A percentile compares a stretch with the other conserved stretches of the same genome.
Evolutionary conservation across 2,113 vertebrate species (phyloP).

Genomic region (Neolamprologus caudopunctatus): DNA sequence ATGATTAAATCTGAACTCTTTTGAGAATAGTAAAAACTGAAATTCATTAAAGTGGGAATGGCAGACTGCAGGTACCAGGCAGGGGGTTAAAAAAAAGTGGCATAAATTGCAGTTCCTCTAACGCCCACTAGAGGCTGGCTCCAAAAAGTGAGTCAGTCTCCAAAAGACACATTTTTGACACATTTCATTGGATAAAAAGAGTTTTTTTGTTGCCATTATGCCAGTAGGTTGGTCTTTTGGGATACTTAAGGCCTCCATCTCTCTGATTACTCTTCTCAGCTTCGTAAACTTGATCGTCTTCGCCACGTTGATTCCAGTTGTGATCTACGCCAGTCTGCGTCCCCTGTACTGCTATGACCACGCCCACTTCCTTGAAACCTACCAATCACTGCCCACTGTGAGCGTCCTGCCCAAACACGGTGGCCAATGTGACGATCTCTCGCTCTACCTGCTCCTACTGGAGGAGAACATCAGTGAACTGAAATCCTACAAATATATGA

Average conservation of each 20-base stretch:
- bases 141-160: neutral
- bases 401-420: constrained; percentile 68
- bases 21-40: neutral
- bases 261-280: constrained; percentile 9
- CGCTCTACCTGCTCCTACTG: constrained; percentile 87
- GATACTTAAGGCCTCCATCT: neutral
- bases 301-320: constrained; percentile 72
- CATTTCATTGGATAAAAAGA: neutral
- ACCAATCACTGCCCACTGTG: constrained; percentile 83
- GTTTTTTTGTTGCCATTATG: neutral
- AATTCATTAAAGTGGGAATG: neutral
- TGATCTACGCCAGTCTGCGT: constrained; percentile 77
- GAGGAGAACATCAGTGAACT: constrained; percentile 93
- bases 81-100: neutral
- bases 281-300: constrained; percentile 84
- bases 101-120: neutral
- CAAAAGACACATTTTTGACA: neutral
- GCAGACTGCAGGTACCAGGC: neutral
- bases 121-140: neutral
- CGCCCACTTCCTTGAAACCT: constrained; percentile 75
- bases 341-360: constrained; percentile 71
- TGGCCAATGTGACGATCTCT: constrained; percentile 80
- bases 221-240: neutral
- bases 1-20: neutral
- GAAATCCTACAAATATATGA: constrained; percentile 93